These are phyloP conservation scores for Cyprichromis sp. DNA, from an alignment of 2,113 vertebrate genomes.

Conservation along the genomic window DNA sequence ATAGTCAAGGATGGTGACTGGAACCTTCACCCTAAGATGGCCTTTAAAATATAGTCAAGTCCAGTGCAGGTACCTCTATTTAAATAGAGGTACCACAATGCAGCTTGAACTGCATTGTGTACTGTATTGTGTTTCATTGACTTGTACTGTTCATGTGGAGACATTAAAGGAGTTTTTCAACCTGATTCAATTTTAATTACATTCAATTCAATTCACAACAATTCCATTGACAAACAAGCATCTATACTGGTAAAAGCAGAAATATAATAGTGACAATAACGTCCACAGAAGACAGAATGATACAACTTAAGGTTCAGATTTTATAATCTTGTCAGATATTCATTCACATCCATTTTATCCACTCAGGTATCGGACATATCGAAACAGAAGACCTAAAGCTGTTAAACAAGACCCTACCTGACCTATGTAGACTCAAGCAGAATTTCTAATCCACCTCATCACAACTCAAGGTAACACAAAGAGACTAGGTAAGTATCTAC, in stretches of 20 bases:
- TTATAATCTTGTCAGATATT: background rate
- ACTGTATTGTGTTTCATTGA: background rate
- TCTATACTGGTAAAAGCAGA: background rate
- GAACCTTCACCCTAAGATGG: background rate
- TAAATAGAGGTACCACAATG: background rate
- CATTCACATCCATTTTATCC: background rate
- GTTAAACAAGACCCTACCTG: background rate
- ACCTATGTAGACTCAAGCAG: background rate
- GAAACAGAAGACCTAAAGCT: background rate
- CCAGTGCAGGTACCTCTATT: background rate
- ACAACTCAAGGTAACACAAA: background rate
- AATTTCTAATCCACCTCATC: background rate
- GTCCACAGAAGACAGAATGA: background rate
- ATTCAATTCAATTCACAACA: background rate
- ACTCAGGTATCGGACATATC: background rate
- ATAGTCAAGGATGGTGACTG: background rate
- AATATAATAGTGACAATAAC: background rate
- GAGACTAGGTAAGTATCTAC: background rate
- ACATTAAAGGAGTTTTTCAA: background rate
- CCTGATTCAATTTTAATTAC: background rate
- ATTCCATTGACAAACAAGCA: background rate
- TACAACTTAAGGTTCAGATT: background rate
- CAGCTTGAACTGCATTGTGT: background rate
- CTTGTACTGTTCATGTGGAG: background rate
- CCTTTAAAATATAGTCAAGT: too few species aligned